These are phyloP conservation scores for Bedellia somnulentella DNA, from an alignment of 2,888 invertebrate genomes.

Conservation along the genomic window DNA sequence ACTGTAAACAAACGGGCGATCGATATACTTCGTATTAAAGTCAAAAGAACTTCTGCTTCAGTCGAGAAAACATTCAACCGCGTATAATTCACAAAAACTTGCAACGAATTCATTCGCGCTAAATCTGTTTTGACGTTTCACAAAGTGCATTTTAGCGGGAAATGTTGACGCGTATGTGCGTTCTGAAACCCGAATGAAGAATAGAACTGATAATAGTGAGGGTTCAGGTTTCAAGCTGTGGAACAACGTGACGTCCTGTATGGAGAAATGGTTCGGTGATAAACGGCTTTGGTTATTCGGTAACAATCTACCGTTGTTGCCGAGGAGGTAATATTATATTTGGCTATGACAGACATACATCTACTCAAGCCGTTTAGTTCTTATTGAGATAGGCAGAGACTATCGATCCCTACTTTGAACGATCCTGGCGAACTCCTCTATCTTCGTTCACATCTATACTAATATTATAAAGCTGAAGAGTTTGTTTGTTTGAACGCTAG, in stretches of 20 bases:
- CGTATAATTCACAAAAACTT: slow-evolving; percentile 5
- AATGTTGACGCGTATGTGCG: slow-evolving; percentile 20
- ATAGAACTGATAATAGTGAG: slow-evolving; percentile 18
- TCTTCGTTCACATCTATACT: too few species aligned
- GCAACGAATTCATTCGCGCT: neutral
- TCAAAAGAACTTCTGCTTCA: slow-evolving; percentile 35
- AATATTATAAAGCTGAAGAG: too few species aligned
- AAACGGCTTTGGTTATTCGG: slow-evolving; percentile 90
- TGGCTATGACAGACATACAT: too few species aligned
- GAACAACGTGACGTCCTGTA: slow-evolving; percentile 62
- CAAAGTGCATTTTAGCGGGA: slow-evolving; percentile 24
- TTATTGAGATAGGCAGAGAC: too few species aligned
- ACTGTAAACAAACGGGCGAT: slow-evolving; percentile 54
- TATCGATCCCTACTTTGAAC: too few species aligned
- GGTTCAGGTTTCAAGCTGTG: slow-evolving; percentile 37
- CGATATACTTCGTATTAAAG: slow-evolving; percentile 36
- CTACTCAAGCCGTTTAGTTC: too few species aligned
- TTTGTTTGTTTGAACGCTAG: too few species aligned
- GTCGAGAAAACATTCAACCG: slow-evolving; percentile 22
- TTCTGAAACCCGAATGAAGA: slow-evolving; percentile 35
- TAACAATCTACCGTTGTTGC: slow-evolving; percentile 82
- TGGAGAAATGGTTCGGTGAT: slow-evolving; percentile 94
- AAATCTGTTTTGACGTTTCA: too few species aligned
- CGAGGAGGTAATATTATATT: slow-evolving; percentile 81
- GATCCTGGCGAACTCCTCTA: too few species aligned